Base-by-base conservation (phyloP, 2,797 vertebrate genomes). In the Allobates femoralis region DNA sequence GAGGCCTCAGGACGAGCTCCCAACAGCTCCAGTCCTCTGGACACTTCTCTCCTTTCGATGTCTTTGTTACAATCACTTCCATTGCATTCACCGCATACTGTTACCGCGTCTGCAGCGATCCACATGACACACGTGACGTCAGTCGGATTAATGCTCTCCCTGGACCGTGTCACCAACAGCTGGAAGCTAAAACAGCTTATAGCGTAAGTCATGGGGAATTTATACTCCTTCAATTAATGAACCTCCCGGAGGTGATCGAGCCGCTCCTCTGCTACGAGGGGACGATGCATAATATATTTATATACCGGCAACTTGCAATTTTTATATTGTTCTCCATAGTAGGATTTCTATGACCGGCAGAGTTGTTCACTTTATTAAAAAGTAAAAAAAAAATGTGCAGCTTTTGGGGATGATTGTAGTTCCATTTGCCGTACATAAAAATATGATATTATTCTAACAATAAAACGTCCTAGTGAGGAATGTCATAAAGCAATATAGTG, bases 171-270 rank as follows among this genome's bases (percentile, higher is more conserved):
- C 51, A 53, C 60, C 46, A 82, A 55, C 66, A 55, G 80, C 80
- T 82, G 66, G 66, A 73, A 82, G 80, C 51, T 73, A 73, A 73
- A 14, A 73, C 64, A 78, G 75, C 37, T 41, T 71, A n/a, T 73
- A 71, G 23, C 66, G n/a, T 34, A 56, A 55, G 28, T 56, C 80
- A 41, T 71, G 32, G 80, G 26, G 66, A 83, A 74, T 55, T 58
- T 73, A 32, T 71, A 73, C 34, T 73, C 71, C 81, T 64, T 80
- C 58, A 80, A 80, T 80, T 73, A 83, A 83, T 83, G 66, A 74
- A 83, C 15, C 69, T 55, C 81, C 53, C 81, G 4, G 67, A 83
- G 67, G 81, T 83, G 81, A 83, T 83, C 67, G 73, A 14, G 18
- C 30, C 23, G 23, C 67, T 37, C 34, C 15, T 41, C 23, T 41